These are phyloP conservation scores for Pangasius krempfi DNA, from an alignment of 2,797 vertebrate species.

Conservation along the genomic window DNA sequence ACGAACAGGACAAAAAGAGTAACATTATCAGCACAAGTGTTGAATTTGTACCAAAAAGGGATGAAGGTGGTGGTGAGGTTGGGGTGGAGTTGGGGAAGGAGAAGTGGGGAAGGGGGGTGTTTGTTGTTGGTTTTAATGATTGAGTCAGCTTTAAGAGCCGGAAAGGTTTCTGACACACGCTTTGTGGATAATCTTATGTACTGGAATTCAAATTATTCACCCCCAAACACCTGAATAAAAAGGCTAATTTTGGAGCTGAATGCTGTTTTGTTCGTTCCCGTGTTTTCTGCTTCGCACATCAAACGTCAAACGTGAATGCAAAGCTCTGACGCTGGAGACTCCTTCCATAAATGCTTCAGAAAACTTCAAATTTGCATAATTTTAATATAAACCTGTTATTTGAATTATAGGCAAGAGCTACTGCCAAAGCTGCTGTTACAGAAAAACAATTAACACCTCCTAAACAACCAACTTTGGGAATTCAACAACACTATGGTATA, in stretches of 20 bases:
- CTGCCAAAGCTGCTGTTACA: background rate
- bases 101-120: conserved; percentile 55
- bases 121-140: conserved; percentile 41
- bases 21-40: conserved; percentile 96
- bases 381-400: background rate
- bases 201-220: conserved; percentile 93
- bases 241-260: conserved; percentile 97
- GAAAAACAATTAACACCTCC: background rate
- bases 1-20: conserved; percentile 64
- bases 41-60: conserved; percentile 97
- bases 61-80: background rate
- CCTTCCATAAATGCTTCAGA: background rate
- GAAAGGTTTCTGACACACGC: conserved; percentile 86
- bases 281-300: conserved; percentile 37
- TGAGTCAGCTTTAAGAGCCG: conserved; percentile 89
- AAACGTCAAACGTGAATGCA: background rate
- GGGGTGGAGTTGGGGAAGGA: conserved; percentile 12
- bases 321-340: background rate
- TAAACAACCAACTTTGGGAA: background rate
- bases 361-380: background rate
- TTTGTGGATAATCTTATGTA: conserved; percentile 95
- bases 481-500: background rate
- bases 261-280: conserved; percentile 75
- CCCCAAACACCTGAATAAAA: conserved; percentile 96
- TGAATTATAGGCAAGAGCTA: background rate